Evolutionary conservation across 2,797 vertebrate genomes (phyloP).

Genomic region (Lophotriccus pileatus): DNA sequence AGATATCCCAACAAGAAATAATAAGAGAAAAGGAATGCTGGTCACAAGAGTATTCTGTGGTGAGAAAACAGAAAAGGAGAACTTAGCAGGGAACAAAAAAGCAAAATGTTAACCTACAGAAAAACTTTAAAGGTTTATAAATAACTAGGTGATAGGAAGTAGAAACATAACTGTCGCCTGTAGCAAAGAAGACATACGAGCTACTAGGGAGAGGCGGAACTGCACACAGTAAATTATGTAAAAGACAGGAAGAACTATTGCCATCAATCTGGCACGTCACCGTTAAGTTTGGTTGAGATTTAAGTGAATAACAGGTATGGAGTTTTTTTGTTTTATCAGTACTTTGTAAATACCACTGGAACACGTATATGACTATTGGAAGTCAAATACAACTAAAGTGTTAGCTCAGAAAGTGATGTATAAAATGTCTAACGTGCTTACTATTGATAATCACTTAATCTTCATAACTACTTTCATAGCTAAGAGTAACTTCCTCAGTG

Average conservation of each 20-base stretch:
- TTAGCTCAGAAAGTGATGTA: not conserved
- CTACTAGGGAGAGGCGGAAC: not conserved
- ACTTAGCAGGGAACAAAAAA: not conserved
- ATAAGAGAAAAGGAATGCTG: not conserved
- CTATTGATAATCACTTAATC: not conserved
- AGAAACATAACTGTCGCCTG: not conserved
- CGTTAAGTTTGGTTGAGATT: not conserved
- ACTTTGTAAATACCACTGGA: not conserved
- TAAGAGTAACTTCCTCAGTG: not conserved
- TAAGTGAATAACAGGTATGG: not conserved
- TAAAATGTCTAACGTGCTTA: not conserved
- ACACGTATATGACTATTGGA: not conserved
- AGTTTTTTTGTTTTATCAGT: not conserved
- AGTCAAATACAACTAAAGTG: not conserved
- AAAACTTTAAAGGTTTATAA: not conserved
- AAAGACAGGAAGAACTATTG: not conserved
- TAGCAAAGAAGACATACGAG: not conserved
- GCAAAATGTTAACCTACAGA: not conserved
- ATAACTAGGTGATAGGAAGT: not conserved
- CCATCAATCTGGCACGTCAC: not conserved
- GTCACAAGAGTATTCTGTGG: not conserved
- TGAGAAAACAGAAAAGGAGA: not conserved
- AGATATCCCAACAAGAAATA: not conserved
- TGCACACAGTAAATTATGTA: not conserved
- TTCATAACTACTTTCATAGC: not conserved